These are phyloP conservation scores for Coptodon rendalli DNA, from an alignment of 2,113 vertebrate species.

Conservation along the genomic window DNA sequence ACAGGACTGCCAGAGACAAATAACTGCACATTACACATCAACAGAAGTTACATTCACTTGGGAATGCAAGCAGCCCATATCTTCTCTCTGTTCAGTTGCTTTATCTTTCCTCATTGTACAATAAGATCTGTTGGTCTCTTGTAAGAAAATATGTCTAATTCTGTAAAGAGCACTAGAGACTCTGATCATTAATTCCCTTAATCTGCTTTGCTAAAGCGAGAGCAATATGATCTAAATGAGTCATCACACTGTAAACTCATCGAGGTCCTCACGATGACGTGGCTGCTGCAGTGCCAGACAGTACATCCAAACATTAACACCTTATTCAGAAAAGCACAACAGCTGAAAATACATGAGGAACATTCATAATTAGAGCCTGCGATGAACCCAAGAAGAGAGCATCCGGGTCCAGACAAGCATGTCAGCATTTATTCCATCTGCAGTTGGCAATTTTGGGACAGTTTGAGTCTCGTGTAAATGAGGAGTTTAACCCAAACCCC, in stretches of 20 bases:
- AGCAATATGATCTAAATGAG: neutral
- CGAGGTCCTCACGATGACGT: neutral
- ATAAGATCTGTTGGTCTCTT: conserved; percentile 7
- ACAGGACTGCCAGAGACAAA: conserved; percentile 32
- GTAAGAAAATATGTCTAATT: conserved; percentile 58
- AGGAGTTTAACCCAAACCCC: neutral
- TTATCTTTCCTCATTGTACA: neutral
- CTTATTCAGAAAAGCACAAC: conserved; percentile 3
- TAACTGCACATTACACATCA: conserved; percentile 38
- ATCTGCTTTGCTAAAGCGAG: neutral
- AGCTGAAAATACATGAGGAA: conserved; percentile 29
- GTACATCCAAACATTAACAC: conserved; percentile 22
- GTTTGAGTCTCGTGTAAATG: neutral
- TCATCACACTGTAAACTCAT: neutral
- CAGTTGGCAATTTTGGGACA: neutral
- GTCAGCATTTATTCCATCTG: neutral
- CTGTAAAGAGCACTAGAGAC: neutral
- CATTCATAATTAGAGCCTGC: conserved; percentile 37
- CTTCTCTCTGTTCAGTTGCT: neutral
- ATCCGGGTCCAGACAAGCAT: neutral
- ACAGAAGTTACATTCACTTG: conserved; percentile 45
- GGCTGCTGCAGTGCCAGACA: neutral
- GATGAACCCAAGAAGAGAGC: neutral
- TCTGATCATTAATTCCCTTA: neutral
- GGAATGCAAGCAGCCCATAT: conserved; percentile 30